Evolutionary conservation across 2,888 invertebrate genomes (phyloP).

Genomic region (Parochlus steinenii): DNA sequence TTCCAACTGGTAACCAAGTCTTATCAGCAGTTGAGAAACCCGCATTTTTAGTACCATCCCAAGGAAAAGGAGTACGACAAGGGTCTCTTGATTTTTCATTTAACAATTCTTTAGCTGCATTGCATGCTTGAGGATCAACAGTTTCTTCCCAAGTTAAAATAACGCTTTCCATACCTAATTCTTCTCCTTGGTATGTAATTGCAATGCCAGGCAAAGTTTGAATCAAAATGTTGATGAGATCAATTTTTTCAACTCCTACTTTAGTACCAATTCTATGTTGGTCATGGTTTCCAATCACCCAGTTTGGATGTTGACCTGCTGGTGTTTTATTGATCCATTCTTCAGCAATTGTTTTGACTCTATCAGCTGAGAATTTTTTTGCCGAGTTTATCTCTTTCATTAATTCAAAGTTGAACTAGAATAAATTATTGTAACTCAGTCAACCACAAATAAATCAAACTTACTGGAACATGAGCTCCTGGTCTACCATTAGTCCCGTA

Average conservation of each 20-base stretch:
- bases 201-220: slow-evolving; percentile 40
- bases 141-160: slow-evolving; percentile 41
- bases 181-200: slow-evolving; percentile 54
- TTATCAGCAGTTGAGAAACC: slow-evolving; percentile 36
- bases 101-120: slow-evolving; percentile 30
- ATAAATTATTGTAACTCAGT: slow-evolving; percentile 46
- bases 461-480: slow-evolving; percentile 44
- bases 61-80: slow-evolving; percentile 37
- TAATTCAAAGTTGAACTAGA: slow-evolving; percentile 49
- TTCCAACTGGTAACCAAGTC: slow-evolving; percentile 52
- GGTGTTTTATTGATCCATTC: slow-evolving; percentile 44
- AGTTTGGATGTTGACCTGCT: slow-evolving; percentile 38
- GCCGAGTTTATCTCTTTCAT: slow-evolving; percentile 34
- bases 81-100: slow-evolving; percentile 31
- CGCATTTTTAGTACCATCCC: slow-evolving; percentile 34
- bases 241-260: slow-evolving; percentile 32
- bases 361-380: slow-evolving; percentile 31
- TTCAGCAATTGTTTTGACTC: slow-evolving; percentile 34
- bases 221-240: slow-evolving; percentile 37
- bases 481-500: slow-evolving; percentile 34
- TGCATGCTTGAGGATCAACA: slow-evolving; percentile 39
- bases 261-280: slow-evolving; percentile 29
- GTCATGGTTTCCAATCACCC: slow-evolving; percentile 42
- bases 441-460: too few relatives aligned
- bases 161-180: slow-evolving; percentile 52